Evolutionary conservation across 1,140 invertebrate genomes (phyloP), one percentile per base, ranked within the genome.

Genomic region (Polyergus mexicanus): DNA sequence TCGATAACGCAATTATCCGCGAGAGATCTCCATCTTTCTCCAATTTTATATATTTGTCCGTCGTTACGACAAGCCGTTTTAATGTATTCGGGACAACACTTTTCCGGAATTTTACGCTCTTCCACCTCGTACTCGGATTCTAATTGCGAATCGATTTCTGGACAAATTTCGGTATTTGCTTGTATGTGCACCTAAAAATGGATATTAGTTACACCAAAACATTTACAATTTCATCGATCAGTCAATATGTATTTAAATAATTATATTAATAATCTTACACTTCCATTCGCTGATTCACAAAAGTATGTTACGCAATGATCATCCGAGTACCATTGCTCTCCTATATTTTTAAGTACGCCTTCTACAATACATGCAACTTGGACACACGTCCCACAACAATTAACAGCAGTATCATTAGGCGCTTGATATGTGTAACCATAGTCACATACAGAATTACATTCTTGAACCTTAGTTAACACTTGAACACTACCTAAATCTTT

Each of bases 361-460:
- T 96, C 94, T 13, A 96, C 93, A 0, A 97, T 95, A 89, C 97
- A 97, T 19, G 95, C 96, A 6, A 96, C 93, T 58, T 96, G 95
- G 44, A 95, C 85, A 89, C 97, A 97, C 35, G 95, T 93, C 7
- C 97, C 97, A 85, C 97, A 97, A 88, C 97, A 97, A 80, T 95
- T 91, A 3, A 92, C 90, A 16, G 94, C 94, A 19, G 89, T 92
- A 38, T 92, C 47, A 0, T 88, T 63, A 2, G 94, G 87, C 4
- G 94, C 83, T 66, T 87, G 83, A 66, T 96, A 96, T 71, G 94
- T 90, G 68, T 88, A 95, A 0, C 95, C 95, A 69, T 90, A 69
- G 19, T 94, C 92, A 44, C 94, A 95, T 13, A 72, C 56, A 13
- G 51, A 87, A 44, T 87, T 56, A 60, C 94, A 95, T 65, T 93